A percentile compares a stretch with the other conserved stretches of the same genome.
Evolutionary conservation across 2,888 invertebrate genomes (phyloP).

Genomic region (Drosophila colorata): DNA sequence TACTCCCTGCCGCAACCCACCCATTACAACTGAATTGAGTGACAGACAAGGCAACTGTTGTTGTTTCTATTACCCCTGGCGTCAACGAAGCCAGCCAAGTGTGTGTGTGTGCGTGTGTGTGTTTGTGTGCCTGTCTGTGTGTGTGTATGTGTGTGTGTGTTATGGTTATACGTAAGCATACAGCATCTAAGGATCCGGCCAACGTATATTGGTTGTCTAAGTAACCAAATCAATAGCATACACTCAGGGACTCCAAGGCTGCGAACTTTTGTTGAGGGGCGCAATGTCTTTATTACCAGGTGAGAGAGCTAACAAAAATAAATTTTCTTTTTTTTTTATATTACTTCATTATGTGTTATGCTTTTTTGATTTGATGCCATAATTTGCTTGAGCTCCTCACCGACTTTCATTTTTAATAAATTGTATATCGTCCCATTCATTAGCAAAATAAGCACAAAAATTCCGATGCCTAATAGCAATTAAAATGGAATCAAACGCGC

Average conservation of each 20-base stretch:
- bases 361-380: conserved; percentile 70
- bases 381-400: conserved; percentile 42
- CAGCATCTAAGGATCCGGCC: conserved; percentile 45
- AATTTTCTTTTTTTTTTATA: conserved; percentile 48
- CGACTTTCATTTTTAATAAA: conserved; percentile 51
- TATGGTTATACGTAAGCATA: conserved; percentile 59
- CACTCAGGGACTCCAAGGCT: conserved; percentile 13
- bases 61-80: conserved; percentile 52
- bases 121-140: no score
- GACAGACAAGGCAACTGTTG: conserved; percentile 62
- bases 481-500: conserved; percentile 52
- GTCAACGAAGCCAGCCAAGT: conserved; percentile 68
- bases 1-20: conserved; percentile 1
- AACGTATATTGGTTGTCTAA: conserved; percentile 70
- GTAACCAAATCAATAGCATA: conserved; percentile 71
- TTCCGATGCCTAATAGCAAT: conserved; percentile 31
- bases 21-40: conserved; percentile 47
- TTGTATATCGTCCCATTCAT: conserved; percentile 56
- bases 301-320: conserved; percentile 46
- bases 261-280: not conserved
- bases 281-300: conserved; percentile 63
- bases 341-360: conserved; percentile 71
- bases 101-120: conserved; percentile 23
- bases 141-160: conserved; percentile 30
- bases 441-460: conserved; percentile 47